phyloP scores from a whole-genome alignment of 2,113 vertebrate species.

The Brachypodius melanocephalos region DNA sequence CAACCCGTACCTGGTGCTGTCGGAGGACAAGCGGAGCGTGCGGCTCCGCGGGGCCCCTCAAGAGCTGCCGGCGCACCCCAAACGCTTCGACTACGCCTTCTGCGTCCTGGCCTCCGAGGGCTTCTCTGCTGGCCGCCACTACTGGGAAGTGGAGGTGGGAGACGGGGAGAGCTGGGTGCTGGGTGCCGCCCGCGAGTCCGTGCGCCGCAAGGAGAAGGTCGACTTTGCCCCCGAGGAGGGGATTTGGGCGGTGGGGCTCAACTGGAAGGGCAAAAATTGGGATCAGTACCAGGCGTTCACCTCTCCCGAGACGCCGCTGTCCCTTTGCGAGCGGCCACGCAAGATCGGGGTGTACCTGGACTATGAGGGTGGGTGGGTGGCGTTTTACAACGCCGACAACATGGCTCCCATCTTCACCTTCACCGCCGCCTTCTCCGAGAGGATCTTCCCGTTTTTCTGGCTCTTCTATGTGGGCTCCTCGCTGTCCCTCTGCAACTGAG shows the following conservation, averaged over 20 bases:
- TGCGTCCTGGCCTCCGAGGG: constrained; percentile 49
- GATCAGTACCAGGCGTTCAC: constrained; percentile 54
- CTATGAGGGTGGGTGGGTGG: background rate
- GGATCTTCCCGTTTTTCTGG: constrained; percentile 48
- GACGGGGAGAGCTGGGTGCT: constrained; percentile 60
- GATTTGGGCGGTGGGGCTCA: constrained; percentile 58
- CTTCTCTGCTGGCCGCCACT: constrained; percentile 18
- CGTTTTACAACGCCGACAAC: constrained; percentile 29
- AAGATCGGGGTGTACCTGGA: constrained; percentile 39
- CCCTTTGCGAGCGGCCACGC: constrained; percentile 5
- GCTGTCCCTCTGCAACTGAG: constrained; percentile 43
- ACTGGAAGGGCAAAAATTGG: constrained; percentile 62
- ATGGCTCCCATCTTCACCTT: constrained; percentile 54
- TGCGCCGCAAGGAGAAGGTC: constrained; percentile 53
- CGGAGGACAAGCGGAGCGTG: constrained; percentile 43
- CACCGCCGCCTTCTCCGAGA: constrained; percentile 3
- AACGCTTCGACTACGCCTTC: constrained; percentile 55
- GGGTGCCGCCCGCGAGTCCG: constrained; percentile 26
- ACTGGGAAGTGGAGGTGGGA: constrained; percentile 70
- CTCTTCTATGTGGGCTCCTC: constrained; percentile 51
- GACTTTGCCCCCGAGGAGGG: constrained; percentile 32
- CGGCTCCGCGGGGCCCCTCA: constrained; percentile 6
- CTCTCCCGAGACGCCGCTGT: background rate
- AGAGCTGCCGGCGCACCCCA: background rate
- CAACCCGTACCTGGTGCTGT: constrained; percentile 63